Base-by-base conservation (phyloP, 2,797 vertebrate genomes). In the Sebastiscus tertius region DNA sequence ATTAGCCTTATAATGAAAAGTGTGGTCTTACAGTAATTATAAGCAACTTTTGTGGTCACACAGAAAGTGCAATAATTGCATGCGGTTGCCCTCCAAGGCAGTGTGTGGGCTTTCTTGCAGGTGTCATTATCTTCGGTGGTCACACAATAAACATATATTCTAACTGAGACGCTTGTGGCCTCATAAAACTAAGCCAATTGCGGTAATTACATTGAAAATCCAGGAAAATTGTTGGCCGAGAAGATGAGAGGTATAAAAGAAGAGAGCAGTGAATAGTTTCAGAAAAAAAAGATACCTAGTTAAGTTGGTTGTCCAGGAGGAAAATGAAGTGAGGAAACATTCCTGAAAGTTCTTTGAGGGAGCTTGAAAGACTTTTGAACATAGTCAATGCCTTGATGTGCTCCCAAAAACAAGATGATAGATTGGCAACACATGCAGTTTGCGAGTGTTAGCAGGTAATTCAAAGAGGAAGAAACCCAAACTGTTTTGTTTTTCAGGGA, bases 1-100 rank as follows among this genome's bases (percentile, higher is more conserved):
- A 88, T 81, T 69, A 76, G 49, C 8, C 16, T 62, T 67, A 84
- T 83, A 75, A 84, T 82, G 52, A 83, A 82, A 77, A n/a, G 42
- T 68, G 60, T 70, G 73, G 72, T 73, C 34, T 58, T 55, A 22
- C 20, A 67, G 62, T 86, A 72, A 89, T 86, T 89, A 55, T 62
- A 71, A 67, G 67, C 62, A 82, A 65, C 52, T 54, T 62, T 22
- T 52, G 68, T 72, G 81, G 69, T 71, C 68, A 46, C 27, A 64
- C 31, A 76, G 66, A 77, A 72, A 71, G 61, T 18, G 36, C 72
- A 85, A 14, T 85, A 33, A 87, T 79, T 80, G 49, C 69, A 42
- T 78, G 71, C 34, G 75, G 84, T 84, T 64, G 62, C 42, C 62
- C 69, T 79, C 26, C 3, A 34, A 72, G 64, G 63, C 76, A 22